Evolutionary conservation across 2,113 vertebrate genomes (phyloP), one percentile per base, ranked within the genome.

Genomic region (Xiphophorus couchianus): DNA sequence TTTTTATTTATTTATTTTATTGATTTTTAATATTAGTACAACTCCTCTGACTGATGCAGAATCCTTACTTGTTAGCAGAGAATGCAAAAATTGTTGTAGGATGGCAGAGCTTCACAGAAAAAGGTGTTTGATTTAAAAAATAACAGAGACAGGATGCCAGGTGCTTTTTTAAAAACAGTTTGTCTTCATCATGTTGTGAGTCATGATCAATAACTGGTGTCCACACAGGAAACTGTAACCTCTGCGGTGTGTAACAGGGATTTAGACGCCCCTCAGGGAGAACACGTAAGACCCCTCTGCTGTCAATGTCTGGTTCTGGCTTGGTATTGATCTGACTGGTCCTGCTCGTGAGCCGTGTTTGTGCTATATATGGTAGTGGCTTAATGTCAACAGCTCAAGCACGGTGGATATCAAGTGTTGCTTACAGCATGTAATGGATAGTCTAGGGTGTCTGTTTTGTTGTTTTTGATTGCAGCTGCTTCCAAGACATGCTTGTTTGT

Each of bases 231-330:
- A 44, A 76, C 89, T 73, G 84, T 75, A 64, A 79, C 85, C 62
- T 76, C 84, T 48, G 58, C 72, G 3, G 79, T 81, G 66, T 77
- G 69, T 82, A 89, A 89, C 65, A 83, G 84, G 61, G 85, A 83
- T 83, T 80, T 88, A 86, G 84, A 88, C 63, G 72, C 89, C 83
- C 76, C 69, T 79, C 84, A 85, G 80, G 83, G 83, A 83, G 78
- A 88, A 85, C 90, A 93, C 84, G 94, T 95, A 95, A 95, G 94
- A 88, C 15, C 22, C 22, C 31, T 17, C 81, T 44, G 68, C 84
- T 82, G 83, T 81, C 63, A 78, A 76, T 68, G 81, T 78, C 76
- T 74, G 73, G 28, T 30, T 19, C 25, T 4, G 0, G 4, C 60
- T 44, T 19, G 25, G 61, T 30, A 65, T 31, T 77, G 30, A 60